These are phyloP conservation scores for Tromatobia lineatoria DNA, from an alignment of 2,888 invertebrate genomes.

Conservation along the genomic window DNA sequence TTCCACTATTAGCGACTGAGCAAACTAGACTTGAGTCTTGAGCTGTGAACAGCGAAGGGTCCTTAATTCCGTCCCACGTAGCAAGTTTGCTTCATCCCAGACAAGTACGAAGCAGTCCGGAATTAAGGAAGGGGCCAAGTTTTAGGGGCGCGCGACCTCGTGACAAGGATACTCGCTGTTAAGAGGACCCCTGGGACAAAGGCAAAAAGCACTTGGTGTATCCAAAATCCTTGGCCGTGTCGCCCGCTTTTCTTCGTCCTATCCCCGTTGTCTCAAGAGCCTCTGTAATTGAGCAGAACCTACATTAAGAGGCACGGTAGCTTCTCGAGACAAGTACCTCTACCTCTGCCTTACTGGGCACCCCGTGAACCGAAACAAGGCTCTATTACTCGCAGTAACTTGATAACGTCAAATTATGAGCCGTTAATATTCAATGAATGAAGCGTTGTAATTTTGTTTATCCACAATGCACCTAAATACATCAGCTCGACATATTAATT, in stretches of 20 bases:
- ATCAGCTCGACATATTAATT: not conserved
- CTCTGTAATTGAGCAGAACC: constrained; percentile 59
- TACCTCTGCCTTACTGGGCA: not conserved
- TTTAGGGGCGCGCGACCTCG: constrained; percentile 48
- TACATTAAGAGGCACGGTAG: constrained; percentile 4
- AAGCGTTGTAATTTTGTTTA: not conserved
- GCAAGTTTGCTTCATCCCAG: constrained; percentile 44
- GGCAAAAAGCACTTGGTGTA: constrained; percentile 51
- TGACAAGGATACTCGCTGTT: constrained; percentile 51
- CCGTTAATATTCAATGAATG: not conserved
- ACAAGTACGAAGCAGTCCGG: constrained; percentile 34
- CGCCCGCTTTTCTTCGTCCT: constrained; percentile 40
- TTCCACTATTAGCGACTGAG: constrained; percentile 8
- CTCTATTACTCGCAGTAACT: not conserved
- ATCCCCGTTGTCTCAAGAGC: constrained; percentile 25
- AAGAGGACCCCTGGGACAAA: constrained; percentile 49
- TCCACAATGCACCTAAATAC: not conserved
- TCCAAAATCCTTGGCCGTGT: constrained; percentile 54
- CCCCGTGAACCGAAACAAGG: not conserved
- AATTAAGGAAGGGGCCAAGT: constrained; percentile 38
- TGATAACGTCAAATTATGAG: not conserved
- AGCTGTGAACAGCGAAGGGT: constrained; percentile 47
- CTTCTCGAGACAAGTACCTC: not conserved
- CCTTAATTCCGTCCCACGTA: constrained; percentile 15
- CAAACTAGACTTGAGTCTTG: not conserved